Base-by-base conservation (phyloP, 2,888 invertebrate genomes). In the Spialia ferax region DNA sequence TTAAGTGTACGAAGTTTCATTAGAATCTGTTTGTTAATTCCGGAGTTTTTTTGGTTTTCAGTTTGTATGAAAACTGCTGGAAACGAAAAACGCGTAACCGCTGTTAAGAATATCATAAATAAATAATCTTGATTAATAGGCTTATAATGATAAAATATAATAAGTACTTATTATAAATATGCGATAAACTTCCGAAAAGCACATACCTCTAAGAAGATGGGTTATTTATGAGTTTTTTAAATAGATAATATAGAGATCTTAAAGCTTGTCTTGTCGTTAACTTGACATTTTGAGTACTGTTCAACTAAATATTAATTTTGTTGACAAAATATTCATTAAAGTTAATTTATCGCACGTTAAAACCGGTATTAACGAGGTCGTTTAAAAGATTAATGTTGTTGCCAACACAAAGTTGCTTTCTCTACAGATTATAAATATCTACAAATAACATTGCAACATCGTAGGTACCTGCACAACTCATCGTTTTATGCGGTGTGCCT, bases 291-390 rank as follows among this genome's bases (percentile, higher is more conserved):
- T 57, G 50, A 42, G 54, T 35, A 52, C 50, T 1, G 11, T 18
- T 13, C 32, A 50, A 26, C 32, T 10, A 23, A 42, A 59, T 42
- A 45, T 23, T 66, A 66, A 60, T 60, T 32, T 54, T 60, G 66
- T 60, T 66, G 65, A 66, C 66, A 60, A 54, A 66, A 60, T 66
- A 45, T 66, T 54, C 29, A 66, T 66, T 66, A 60, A 45, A 60
- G 42, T 60, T 54, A 60, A 66, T 66, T 61, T 55, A 67, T 55
- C 23, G 45, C 45, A 61, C 61, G 45, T 35, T 61, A 54, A 29
- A 18, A 13, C 42, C 54, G 23, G 23, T 48, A 61, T 67, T 55
- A 67, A 61, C 55, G 67, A 61, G 45, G 55, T 55, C 54, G 61
- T 67, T 67, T 61, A 67, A 22, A 61, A 67, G 67, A 67, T 61